Base-by-base conservation (phyloP, 2,797 vertebrate genomes). In the Tenualosa ilisha region DNA sequence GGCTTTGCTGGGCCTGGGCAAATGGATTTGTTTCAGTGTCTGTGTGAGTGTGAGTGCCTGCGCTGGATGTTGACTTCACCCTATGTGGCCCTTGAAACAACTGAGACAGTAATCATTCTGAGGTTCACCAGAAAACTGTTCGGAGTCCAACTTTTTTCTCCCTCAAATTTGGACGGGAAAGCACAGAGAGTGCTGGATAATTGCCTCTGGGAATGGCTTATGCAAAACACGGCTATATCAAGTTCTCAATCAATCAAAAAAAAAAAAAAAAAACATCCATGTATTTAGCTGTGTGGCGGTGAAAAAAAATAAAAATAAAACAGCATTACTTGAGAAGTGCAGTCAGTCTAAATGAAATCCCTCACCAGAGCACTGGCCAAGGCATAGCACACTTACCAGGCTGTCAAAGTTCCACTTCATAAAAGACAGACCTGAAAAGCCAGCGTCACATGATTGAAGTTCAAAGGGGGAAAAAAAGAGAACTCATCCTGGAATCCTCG, bases 11-110 rank as follows among this genome's bases (percentile, higher is more conserved):
- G 31, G 26, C 8, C 24, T 20, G 56, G 31, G 37, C 17, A 15
- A 51, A 20, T 54, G 51, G 31, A 40, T 51, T 26, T 37, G 53
- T 6, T 40, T 56, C 31, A n/a, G 56, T 40, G 82, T 63, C 56
- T 63, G 82, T 83, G 56, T 61, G 37, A 20, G 82, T 83, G 56
- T 46, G 20, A 63, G 72, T 22, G 72, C 37, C 13, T 79, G 72
- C 46, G 72, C 15, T 43, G 6, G 72, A 22, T 79, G 37, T 79
- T 82, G 81, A 81, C 65, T 86, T 87, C 83, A 87, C 68, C 84
- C 82, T 84, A 72, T 24, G 31, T 87, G 56, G 86, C 81, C 65
- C 53, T 43, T 84, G 81, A 85, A 84, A 37, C 81, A 63, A 63
- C 68, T 40, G 43, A 83, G 81, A 56, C 82, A 24, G 51, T 31